These are phyloP conservation scores for Diacarnus erythraeanus DNA, from an alignment of 37 sponge, comb jelly and placozoan genomes.

Conservation along the genomic window DNA sequence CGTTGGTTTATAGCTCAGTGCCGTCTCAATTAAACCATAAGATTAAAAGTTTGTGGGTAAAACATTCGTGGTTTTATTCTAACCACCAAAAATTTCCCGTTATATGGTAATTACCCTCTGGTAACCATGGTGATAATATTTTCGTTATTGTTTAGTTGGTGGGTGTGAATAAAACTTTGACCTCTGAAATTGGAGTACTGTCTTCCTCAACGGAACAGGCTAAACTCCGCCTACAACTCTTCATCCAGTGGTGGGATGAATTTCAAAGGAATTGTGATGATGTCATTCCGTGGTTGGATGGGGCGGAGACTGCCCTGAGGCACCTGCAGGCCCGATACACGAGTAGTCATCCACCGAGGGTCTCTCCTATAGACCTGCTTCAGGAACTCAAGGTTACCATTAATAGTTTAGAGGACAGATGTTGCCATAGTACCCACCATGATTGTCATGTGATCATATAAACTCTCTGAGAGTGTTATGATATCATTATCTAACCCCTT, in stretches of 20 bases:
- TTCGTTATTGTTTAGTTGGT: conserved; percentile 15
- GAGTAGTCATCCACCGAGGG: background rate
- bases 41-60: no score
- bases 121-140: no score
- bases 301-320: conserved; percentile 16
- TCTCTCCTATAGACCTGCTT: conserved; percentile 19
- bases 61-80: no score
- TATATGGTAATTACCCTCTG: no score
- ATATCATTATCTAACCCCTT: no score
- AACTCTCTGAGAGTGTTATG: no score
- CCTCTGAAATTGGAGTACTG: conserved; percentile 4
- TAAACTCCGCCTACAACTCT: conserved; percentile 5
- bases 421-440: no score
- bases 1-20: no score
- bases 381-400: conserved; percentile 16
- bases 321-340: background rate
- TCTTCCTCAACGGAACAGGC: background rate
- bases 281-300: conserved; percentile 35
- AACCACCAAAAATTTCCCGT: no score
- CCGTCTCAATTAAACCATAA: no score
- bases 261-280: conserved; percentile 29
- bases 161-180: background rate
- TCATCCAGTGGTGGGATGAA: conserved; percentile 58
- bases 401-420: no score
- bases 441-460: no score